phyloP scores from a whole-genome alignment of 2,113 vertebrate genomes.

The Mus pahari region DNA sequence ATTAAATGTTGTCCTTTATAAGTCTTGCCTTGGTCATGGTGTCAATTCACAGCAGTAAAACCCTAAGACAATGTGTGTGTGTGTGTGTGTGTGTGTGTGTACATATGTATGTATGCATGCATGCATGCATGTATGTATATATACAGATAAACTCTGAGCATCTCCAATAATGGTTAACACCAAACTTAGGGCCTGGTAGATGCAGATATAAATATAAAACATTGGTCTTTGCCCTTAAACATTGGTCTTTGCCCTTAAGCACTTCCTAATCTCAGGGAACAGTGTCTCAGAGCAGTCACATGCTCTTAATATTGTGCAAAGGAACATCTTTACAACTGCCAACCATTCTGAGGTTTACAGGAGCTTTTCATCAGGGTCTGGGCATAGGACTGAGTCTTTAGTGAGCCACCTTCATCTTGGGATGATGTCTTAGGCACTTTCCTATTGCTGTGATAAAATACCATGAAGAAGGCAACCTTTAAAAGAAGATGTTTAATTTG shows the following conservation, averaged over 20 bases:
- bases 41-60: too few relatives aligned
- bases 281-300: not conserved
- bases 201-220: not conserved
- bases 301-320: not conserved
- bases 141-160: not conserved
- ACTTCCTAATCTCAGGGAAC: not conserved
- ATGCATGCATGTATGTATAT: too few relatives aligned
- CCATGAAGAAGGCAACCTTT: too few relatives aligned
- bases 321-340: not conserved
- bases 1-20: too few relatives aligned
- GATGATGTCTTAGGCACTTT: too few relatives aligned
- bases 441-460: too few relatives aligned
- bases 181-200: not conserved
- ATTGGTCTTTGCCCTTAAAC: slow-evolving; percentile 1
- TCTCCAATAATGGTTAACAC: not conserved
- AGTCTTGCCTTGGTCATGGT: too few relatives aligned
- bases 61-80: too few relatives aligned
- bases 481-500: too few relatives aligned
- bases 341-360: not conserved
- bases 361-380: not conserved
- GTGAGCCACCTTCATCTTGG: not conserved
- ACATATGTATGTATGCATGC: too few relatives aligned
- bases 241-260: slow-evolving; percentile 9
- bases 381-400: not conserved
- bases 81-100: too few relatives aligned